These are phyloP conservation scores for Copidosoma aretas DNA, from an alignment of 2,888 invertebrate genomes.

Conservation along the genomic window DNA sequence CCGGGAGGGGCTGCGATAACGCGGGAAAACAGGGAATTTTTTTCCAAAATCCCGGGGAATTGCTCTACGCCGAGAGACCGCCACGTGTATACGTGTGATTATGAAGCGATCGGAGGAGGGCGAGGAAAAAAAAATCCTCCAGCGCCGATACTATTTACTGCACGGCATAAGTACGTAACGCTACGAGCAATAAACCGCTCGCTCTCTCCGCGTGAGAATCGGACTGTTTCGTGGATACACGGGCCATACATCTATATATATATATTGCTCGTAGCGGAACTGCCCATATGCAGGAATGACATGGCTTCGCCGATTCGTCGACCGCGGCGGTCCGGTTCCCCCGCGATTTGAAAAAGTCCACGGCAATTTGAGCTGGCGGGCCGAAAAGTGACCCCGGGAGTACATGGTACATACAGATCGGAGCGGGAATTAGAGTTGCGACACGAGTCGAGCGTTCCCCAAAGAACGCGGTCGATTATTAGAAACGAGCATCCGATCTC, in stretches of 20 bases:
- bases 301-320: not conserved
- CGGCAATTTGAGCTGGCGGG: not conserved
- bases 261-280: not conserved
- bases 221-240: not conserved
- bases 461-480: not conserved
- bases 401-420: not conserved
- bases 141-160: not conserved
- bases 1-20: not conserved
- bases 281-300: not conserved
- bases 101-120: not conserved
- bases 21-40: not conserved
- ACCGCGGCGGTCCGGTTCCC: not conserved
- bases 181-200: not conserved
- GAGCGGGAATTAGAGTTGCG: not conserved
- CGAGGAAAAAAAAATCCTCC: not conserved
- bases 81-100: not conserved
- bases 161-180: too few species aligned
- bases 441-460: not conserved
- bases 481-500: not conserved
- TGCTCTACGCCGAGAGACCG: not conserved
- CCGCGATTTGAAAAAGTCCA: not conserved
- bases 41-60: not conserved
- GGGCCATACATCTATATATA: too few species aligned
- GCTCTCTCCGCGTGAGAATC: not conserved
- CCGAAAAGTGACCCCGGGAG: not conserved